A percentile compares a stretch with the other conserved stretches of the same genome.
These are phyloP conservation scores for Rhopalosiphum nymphaeae DNA, from an alignment of 2,888 invertebrate genomes.

Conservation along the genomic window DNA sequence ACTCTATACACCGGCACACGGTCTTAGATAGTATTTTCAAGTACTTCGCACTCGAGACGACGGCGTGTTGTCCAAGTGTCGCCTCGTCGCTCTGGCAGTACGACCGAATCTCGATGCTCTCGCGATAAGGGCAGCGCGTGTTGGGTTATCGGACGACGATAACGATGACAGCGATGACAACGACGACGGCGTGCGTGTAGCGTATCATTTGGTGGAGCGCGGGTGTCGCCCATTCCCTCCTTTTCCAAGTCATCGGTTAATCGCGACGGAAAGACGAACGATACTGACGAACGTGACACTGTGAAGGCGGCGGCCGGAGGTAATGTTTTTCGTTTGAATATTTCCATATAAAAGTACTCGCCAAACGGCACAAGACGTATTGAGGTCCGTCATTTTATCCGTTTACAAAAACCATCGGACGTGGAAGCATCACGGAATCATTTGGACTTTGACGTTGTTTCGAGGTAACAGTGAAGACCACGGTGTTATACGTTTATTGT, in stretches of 20 bases:
- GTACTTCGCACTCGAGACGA: not conserved
- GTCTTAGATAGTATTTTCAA: not conserved
- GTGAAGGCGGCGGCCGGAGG: not conserved
- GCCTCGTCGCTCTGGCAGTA: not conserved
- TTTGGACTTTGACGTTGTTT: not conserved
- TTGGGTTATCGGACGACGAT: not conserved
- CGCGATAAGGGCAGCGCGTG: not conserved
- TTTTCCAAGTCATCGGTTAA: not conserved
- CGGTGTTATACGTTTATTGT: not conserved
- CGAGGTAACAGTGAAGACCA: not conserved
- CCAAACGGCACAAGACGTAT: not conserved
- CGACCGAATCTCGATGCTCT: not conserved
- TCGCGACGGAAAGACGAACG: not conserved
- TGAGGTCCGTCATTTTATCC: not conserved
- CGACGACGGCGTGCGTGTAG: not conserved
- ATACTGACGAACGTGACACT: not conserved
- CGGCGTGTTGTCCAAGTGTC: not conserved
- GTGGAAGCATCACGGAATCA: not conserved
- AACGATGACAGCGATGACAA: not conserved
- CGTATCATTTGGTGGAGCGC: not conserved
- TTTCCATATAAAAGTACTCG: not conserved
- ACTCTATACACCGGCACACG: not conserved
- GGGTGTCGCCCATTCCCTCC: constrained; percentile 47
- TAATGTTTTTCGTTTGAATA: not conserved
- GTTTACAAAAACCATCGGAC: not conserved